Evolutionary conservation across 2,888 invertebrate genomes (phyloP), one percentile per base, ranked within the genome.

Genomic region (Phalangium opilio): DNA sequence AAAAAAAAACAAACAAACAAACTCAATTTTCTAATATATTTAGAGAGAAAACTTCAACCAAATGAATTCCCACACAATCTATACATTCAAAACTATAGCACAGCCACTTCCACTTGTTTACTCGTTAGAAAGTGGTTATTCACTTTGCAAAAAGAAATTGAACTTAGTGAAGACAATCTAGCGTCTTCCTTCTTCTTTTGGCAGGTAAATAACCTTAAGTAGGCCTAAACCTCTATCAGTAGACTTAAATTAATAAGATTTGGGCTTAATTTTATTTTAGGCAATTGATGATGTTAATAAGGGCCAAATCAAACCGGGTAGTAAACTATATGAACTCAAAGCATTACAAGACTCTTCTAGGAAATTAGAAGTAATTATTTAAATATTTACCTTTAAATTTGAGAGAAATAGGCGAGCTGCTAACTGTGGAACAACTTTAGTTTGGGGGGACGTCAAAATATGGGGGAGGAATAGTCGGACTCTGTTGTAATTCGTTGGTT

Each of bases 41-140:
- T 95, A 69, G 90, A 95, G 66, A 78, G 96, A 47, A 93, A 93
- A 70, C 71, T 98, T 51, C 84, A 84, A 60, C 79, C 85, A 1
- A 81, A 82, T 65, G 98, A 98, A 71, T 84, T 87, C 59, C 96
- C 96, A 0, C 96, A 98, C 71, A 86, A 90, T 60, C 74, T 98
- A 55, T 98, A 98, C 72, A 91, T 98, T 59, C 95, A 96, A 71
- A 98, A 98, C 71, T 98, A 96, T 66, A 51, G 90, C 55, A 96
- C 96, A 11, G 95, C 96, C 33, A 89, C 90, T 34, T 85, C 87
- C 57, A 90, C 90, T 42, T 98, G 96, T 64, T 74, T 98, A 41
- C 77, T 83, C 51, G 72, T 98, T 41, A 75, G 85, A 52, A 81
- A 83, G 66, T 90, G 89, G 89, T 67, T 89, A 51, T 90, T 90